These are phyloP conservation scores for Liposcelis brunnea DNA, from an alignment of 2,888 invertebrate genomes.

Conservation along the genomic window DNA sequence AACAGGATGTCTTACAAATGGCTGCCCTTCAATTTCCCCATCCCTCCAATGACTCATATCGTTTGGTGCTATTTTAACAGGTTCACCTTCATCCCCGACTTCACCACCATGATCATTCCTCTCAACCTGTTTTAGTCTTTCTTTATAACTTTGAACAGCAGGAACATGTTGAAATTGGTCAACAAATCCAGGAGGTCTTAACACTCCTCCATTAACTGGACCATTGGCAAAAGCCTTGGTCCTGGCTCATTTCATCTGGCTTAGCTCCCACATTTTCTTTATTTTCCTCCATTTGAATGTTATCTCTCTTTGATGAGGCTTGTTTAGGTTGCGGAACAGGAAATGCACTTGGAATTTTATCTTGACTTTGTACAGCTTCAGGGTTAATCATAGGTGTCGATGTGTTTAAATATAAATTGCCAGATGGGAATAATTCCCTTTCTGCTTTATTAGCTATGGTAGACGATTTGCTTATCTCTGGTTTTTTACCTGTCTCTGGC, in stretches of 20 bases:
- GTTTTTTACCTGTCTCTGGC: constrained; percentile 22
- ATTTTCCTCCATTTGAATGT: not conserved
- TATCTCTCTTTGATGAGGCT: not conserved
- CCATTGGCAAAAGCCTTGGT: no score
- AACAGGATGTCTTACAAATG: no score
- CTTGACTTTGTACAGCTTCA: constrained; percentile 19
- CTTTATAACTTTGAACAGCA: not conserved
- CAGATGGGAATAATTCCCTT: constrained; percentile 16
- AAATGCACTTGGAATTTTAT: constrained; percentile 11
- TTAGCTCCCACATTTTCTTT: not conserved
- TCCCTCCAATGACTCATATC: no score
- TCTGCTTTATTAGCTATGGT: not conserved
- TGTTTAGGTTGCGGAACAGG: not conserved
- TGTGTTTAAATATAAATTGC: not conserved
- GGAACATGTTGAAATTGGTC: not conserved
- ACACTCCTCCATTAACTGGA: not conserved
- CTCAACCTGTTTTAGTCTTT: not conserved
- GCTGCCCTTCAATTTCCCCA: no score
- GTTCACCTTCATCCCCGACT: not conserved
- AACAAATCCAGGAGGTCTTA: not conserved
- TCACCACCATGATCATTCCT: not conserved
- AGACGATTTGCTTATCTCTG: constrained; percentile 15
- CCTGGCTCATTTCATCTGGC: no score
- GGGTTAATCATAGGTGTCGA: constrained; percentile 22
- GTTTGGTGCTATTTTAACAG: not conserved